Percentiles rank a stretch among this genome's conserved stretches.
phyloP scores from a whole-genome alignment of 2,888 invertebrate species.

The Cephus pulcher region DNA sequence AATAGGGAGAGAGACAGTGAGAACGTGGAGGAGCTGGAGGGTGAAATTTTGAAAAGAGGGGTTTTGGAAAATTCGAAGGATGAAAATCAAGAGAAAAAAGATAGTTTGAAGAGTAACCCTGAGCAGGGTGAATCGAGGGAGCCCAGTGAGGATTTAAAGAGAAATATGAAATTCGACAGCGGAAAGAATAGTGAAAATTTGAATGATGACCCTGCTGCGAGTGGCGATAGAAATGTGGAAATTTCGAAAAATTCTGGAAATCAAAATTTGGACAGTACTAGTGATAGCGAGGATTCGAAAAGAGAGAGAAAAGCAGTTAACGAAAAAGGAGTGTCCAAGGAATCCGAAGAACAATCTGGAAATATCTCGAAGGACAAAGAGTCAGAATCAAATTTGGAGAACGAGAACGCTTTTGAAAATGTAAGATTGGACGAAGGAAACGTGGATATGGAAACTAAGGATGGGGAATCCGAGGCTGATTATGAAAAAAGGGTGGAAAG shows the following conservation, averaged over 20 bases:
- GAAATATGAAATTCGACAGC: slow-evolving; percentile 16
- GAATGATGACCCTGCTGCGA: slow-evolving; percentile 8
- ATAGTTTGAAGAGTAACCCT: background rate
- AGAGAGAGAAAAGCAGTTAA: slow-evolving; percentile 9
- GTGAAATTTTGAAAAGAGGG: background rate
- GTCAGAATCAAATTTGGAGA: background rate
- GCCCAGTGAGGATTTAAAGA: no score
- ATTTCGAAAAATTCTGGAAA: slow-evolving; percentile 3
- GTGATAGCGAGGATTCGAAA: no score
- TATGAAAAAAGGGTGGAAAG: slow-evolving; percentile 54
- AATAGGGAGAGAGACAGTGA: slow-evolving; percentile 34
- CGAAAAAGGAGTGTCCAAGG: slow-evolving; percentile 18
- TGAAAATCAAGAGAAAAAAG: slow-evolving; percentile 6
- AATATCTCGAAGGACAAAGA: background rate
- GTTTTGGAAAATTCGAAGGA: slow-evolving; percentile 15
- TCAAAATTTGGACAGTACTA: no score
- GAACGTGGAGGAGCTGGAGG: slow-evolving; percentile 20
- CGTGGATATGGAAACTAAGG: slow-evolving; percentile 19
- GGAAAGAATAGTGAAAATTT: slow-evolving; percentile 13
- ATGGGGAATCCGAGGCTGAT: slow-evolving; percentile 24
- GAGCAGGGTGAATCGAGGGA: slow-evolving; percentile 3
- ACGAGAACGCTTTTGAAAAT: slow-evolving; percentile 8
- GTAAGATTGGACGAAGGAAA: background rate
- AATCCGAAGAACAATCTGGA: slow-evolving; percentile 1
- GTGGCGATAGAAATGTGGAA: slow-evolving; percentile 5